These are phyloP conservation scores for Nycteola revayana DNA, from an alignment of 2,888 invertebrate genomes.

Conservation along the genomic window DNA sequence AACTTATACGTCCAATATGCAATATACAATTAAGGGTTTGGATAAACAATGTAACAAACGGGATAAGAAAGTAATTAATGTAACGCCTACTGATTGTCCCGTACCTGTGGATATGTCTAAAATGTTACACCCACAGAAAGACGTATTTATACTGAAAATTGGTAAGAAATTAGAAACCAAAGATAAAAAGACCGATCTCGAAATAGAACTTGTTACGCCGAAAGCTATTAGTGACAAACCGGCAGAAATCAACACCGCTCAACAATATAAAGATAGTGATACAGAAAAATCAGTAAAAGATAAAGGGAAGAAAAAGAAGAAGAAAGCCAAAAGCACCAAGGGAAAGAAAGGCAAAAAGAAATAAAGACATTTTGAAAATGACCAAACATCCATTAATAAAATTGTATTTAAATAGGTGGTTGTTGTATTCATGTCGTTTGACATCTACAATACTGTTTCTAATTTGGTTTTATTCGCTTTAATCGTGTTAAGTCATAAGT, in stretches of 20 bases:
- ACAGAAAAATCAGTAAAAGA: conserved; percentile 30
- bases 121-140: conserved; percentile 58
- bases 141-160: conserved; percentile 74
- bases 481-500: too few relatives aligned
- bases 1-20: conserved; percentile 58
- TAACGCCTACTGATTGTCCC: conserved; percentile 68
- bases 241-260: conserved; percentile 41
- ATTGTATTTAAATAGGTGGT: too few relatives aligned
- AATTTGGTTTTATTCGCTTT: too few relatives aligned
- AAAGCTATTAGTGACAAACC: conserved; percentile 50
- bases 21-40: conserved; percentile 57
- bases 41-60: conserved; percentile 47
- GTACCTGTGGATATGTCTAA: conserved; percentile 67
- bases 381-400: too few relatives aligned
- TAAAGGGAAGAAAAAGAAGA: conserved; percentile 29
- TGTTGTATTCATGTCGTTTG: too few relatives aligned
- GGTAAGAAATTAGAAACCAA: conserved; percentile 72
- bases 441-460: too few relatives aligned
- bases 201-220: conserved; percentile 72
- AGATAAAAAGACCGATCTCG: conserved; percentile 72
- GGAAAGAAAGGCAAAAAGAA: conserved; percentile 35
- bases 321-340: conserved; percentile 12
- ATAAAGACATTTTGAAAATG: too few relatives aligned
- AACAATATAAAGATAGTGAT: conserved; percentile 51
- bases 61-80: conserved; percentile 56